Evolutionary conservation across 2,888 invertebrate species (phyloP), one percentile per base, ranked within the genome.

Genomic region (Ennomos fuscantarius): DNA sequence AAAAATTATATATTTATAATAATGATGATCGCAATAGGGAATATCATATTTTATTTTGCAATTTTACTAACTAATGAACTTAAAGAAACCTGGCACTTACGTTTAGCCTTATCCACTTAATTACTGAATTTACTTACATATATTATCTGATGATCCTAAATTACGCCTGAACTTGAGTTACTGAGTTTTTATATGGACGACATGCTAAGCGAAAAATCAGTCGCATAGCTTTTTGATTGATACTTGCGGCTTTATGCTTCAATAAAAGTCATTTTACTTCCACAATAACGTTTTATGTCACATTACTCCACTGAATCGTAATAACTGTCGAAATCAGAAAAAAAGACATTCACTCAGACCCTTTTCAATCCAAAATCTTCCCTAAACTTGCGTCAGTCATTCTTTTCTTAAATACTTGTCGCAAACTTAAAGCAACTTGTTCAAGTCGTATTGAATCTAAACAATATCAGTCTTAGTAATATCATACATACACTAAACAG

Each of bases 381-480:
- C 75, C 74, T 63, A 79, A 74, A 66, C 75, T 74, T 76, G 76
- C 86, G 89, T 87, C 88, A 84, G 79, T 89, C 89, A 89, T 87
- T 90, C 87, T 89, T 89, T 86, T 86, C 86, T 86, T 82, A 85
- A 78, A 74, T 67, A 76, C 67, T 60, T 77, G 73, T 75, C 51
- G 56, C 51, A 33, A 47, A 51, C 24, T 24, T 42, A 37, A 34
- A 57, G 68, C 69, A 55, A 40, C 48, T 12, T 24, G 15, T n/a
- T 9, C 9, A 8, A 12, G 9, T 24, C 3, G 9, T 15, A 13
- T 15, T 37, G 1, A 32, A 6, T n/a, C 8, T 3, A 24, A 24
- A 24, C 5, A 24, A 24, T 1, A 24, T 6, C 24, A 24, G 24
- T 24, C 24, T 24, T 0, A 15, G 15, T 15, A 15, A 15, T n/a